These are phyloP conservation scores for Syritta pipiens DNA, from an alignment of 2,888 invertebrate genomes.

Conservation along the genomic window DNA sequence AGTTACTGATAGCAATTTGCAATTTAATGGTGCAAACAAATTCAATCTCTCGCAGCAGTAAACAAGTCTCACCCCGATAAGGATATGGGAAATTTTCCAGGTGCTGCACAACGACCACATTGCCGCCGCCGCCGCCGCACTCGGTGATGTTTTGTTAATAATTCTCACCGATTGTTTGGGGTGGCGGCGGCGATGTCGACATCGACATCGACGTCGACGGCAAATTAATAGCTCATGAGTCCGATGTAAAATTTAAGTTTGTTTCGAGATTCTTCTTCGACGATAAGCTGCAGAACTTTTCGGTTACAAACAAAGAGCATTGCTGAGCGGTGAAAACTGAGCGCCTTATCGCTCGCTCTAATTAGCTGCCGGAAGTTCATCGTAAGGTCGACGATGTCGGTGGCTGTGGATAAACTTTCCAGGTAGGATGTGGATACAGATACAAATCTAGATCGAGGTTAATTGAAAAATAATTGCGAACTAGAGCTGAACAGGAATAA, in stretches of 20 bases:
- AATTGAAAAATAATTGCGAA: slow-evolving; percentile 68
- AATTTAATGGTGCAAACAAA: slow-evolving; percentile 79
- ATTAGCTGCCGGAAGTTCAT: slow-evolving; percentile 55
- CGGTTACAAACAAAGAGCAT: slow-evolving; percentile 37
- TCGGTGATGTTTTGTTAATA: slow-evolving; percentile 62
- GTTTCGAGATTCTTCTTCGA: slow-evolving; percentile 48
- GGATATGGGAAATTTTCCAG: slow-evolving; percentile 69
- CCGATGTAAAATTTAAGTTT: slow-evolving; percentile 56
- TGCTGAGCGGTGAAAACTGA: slow-evolving; percentile 11
- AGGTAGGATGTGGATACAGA: slow-evolving; percentile 17
- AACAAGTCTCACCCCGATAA: slow-evolving; percentile 69
- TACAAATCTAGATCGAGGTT: slow-evolving; percentile 65
- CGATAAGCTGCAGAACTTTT: slow-evolving; percentile 60
- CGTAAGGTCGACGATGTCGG: slow-evolving; percentile 12
- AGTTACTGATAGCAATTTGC: slow-evolving; percentile 78
- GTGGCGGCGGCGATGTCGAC: slow-evolving; percentile 9
- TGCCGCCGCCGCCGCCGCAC: slow-evolving; percentile 29
- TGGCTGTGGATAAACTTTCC: slow-evolving; percentile 1
- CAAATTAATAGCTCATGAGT: slow-evolving; percentile 59
- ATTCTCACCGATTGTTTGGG: slow-evolving; percentile 47
- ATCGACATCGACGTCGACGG: not conserved
- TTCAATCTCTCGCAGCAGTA: slow-evolving; percentile 74
- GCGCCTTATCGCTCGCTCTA: slow-evolving; percentile 42
- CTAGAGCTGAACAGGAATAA: slow-evolving; percentile 50
- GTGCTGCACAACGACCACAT: slow-evolving; percentile 51